Conservation (phyloP, 2,888 invertebrate genomes). For the Mycalesis mineus region DNA sequence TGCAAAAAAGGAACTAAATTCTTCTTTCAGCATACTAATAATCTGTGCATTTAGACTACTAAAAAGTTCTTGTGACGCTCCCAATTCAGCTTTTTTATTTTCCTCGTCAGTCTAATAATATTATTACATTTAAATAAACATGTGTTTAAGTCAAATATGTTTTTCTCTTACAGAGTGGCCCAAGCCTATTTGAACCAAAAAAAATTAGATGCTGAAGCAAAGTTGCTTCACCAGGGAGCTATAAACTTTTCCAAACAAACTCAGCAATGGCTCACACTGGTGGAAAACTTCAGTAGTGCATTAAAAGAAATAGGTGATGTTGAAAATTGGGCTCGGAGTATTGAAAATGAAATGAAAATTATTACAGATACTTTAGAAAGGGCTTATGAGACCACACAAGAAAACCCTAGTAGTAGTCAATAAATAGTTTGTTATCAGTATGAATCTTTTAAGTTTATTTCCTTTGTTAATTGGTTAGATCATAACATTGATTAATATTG, state of each 20-base stretch:
- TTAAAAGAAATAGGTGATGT: constrained; percentile 98
- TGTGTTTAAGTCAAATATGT: no score
- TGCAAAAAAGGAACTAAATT: no score
- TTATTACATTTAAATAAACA: background rate
- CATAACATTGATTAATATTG: no score
- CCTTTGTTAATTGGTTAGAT: no score
- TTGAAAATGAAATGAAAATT: constrained; percentile 96
- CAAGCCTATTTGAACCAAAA: constrained; percentile 99
- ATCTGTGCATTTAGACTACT: background rate
- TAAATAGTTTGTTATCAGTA: constrained; percentile 24
- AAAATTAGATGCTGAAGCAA: constrained; percentile 97
- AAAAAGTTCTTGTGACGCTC: background rate
- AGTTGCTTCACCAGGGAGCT: constrained; percentile 95
- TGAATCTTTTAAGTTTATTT: no score
- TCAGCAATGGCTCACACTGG: constrained; percentile 96
- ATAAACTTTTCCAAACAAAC: constrained; percentile 97
- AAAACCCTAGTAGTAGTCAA: constrained; percentile 47
- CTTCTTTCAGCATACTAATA: no score
- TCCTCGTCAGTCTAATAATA: background rate
- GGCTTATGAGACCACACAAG: constrained; percentile 88
- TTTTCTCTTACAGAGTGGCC: constrained; percentile 85
- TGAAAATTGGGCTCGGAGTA: constrained; percentile 98
- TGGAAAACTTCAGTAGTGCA: constrained; percentile 91
- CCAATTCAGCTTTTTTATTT: background rate
- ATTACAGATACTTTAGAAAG: constrained; percentile 95